Evolutionary conservation across 2,113 vertebrate species (phyloP), one percentile per base, ranked within the genome.

Genomic region (Argyrosomus japonicus): DNA sequence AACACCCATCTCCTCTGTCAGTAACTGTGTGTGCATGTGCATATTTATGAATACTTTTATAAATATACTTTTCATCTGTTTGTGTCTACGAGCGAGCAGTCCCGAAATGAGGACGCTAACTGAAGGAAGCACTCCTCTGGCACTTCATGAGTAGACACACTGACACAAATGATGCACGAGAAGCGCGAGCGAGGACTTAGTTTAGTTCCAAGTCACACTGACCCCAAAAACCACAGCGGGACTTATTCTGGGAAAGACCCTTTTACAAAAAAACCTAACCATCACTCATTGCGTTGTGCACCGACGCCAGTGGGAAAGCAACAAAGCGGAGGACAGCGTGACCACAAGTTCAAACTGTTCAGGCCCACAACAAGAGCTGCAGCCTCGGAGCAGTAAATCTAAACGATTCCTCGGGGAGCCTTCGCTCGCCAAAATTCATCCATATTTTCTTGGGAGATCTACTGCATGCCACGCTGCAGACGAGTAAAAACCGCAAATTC

Each of bases 171-270:
- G 76, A 85, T 78, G 68, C 43, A 77, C 29, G 57, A 69, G 61
- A 51, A 64, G 47, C 5, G 21, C 65, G 2, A 68, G 25, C 27
- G 1, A 57, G 73, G 77, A 79, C 82, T 84, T 67, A 70, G 85
- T 68, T 79, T 77, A 71, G 85, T 64, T 82, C 77, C 82, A 73
- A 84, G 87, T 85, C 85, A 77, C 81, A 43, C 40, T 86, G 72
- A 90, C 83, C 87, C 79, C 12, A 2, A 75, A 86, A 87, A 74
- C 87, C 81, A 64, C 87, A 88, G 75, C 32, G 23, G 88, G 81
- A 80, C 63, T 73, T 67, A 83, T 92, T 93, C 91, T 92, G 77
- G 90, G 91, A 92, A 93, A 88, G 77, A 79, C 82, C 69, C 65
- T 80, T 75, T 75, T 40, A 9, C 36, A 27, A 64, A 74, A 67